Percentiles rank a stretch among this genome's conserved stretches.
These are phyloP conservation scores for Parnassius glacialis DNA, from an alignment of 2,888 invertebrate genomes.

Conservation along the genomic window DNA sequence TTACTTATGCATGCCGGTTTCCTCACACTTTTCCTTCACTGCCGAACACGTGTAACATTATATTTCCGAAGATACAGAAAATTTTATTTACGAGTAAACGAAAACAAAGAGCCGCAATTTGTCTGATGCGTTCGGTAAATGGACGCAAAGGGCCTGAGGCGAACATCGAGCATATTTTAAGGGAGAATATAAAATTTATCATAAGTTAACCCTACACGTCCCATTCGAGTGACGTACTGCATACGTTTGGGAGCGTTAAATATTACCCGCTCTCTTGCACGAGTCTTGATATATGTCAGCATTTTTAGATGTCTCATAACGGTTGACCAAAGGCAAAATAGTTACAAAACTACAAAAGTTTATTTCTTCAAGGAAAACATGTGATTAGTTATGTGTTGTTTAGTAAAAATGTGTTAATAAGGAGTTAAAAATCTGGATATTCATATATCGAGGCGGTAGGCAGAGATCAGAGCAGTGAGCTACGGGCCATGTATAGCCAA, in stretches of 20 bases:
- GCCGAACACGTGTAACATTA: no score
- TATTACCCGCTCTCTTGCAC: conserved; percentile 43
- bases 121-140: conserved; percentile 44
- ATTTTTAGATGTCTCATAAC: conserved; percentile 14
- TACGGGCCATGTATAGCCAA: no score
- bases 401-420: no score
- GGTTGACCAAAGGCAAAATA: neutral
- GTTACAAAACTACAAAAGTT: no score
- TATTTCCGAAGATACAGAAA: conserved; percentile 33
- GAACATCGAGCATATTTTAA: conserved; percentile 40
- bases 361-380: no score
- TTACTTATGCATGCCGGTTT: no score
- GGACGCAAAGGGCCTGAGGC: conserved; percentile 49
- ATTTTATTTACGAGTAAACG: conserved; percentile 35
- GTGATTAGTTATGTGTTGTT: no score
- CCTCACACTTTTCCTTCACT: no score
- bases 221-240: conserved; percentile 38
- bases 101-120: conserved; percentile 48
- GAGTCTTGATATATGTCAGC: conserved; percentile 30
- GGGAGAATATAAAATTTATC: conserved; percentile 62
- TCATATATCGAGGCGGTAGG: no score
- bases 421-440: no score
- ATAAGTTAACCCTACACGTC: conserved; percentile 63
- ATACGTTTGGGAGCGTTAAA: conserved; percentile 50
- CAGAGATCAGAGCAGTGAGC: no score